Conservation (phyloP, 2,797 vertebrate genomes). For the Centroberyx gerrardi region DNA sequence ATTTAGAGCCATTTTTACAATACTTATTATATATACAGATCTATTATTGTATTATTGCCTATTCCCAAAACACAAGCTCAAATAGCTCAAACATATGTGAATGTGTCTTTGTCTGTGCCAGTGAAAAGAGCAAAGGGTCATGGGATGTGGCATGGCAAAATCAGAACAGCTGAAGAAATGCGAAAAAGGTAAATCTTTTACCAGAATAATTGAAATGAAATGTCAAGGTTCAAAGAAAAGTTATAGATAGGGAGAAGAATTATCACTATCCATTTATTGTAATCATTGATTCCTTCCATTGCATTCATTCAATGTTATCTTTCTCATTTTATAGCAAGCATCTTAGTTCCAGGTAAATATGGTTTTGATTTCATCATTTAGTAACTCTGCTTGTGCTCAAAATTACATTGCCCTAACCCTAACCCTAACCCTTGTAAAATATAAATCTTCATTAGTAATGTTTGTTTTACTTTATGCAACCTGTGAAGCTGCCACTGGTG, state of each 20-base stretch:
- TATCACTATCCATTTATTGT: not conserved
- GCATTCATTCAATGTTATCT: constrained; percentile 12
- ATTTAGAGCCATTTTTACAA: no score
- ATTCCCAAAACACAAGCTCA: constrained; percentile 35
- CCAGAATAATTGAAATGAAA: not conserved
- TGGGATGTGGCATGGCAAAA: constrained; percentile 90
- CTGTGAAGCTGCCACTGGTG: constrained; percentile 83
- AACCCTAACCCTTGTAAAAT: no score
- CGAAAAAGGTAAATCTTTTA: constrained; percentile 81
- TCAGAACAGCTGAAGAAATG: constrained; percentile 79
- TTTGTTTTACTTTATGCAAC: constrained; percentile 23
- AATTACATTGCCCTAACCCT: constrained; percentile 1
- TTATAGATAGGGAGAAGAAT: not conserved
- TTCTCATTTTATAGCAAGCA: constrained; percentile 61
- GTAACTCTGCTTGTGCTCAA: not conserved
- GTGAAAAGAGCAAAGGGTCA: constrained; percentile 72
- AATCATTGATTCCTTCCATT: not conserved
- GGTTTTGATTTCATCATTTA: not conserved
- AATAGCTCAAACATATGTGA: constrained; percentile 7
- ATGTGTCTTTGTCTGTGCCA: constrained; percentile 33
- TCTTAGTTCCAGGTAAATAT: constrained; percentile 82
- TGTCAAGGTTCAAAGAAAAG: not conserved
- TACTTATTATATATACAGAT: constrained; percentile 1
- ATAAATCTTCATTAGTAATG: not conserved
- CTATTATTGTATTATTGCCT: constrained; percentile 5